Evolutionary conservation across 1,140 invertebrate genomes (phyloP), one percentile per base, ranked within the genome.

Genomic region (Euura lappo): DNA sequence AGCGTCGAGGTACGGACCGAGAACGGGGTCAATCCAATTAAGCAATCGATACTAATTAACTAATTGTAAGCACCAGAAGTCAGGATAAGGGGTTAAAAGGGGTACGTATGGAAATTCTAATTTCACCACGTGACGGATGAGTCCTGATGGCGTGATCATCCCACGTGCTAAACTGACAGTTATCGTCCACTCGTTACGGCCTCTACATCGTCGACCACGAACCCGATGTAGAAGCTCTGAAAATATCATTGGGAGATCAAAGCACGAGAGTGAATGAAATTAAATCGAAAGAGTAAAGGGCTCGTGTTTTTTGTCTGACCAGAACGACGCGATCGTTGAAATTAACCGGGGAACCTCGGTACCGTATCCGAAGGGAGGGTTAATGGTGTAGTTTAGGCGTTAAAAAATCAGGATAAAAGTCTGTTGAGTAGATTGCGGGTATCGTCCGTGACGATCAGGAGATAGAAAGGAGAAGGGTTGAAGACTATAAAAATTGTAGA

Each of bases 401-500:
- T 60, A 11, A 60, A 60, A 60, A 60, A 60, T 60, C 51, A 60
- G 51, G 13, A 60, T 60, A 60, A 60, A 60, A 60, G 51, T 60
- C 51, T 60, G 13, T 60, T 60, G 13, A n/a, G 8, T 60, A 11
- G 51, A 60, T 60, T 60, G 51, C 51, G 8, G 51, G 51, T n/a
- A 60, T 60, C 51, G 51, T 6, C 6, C 51, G 8, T n/a, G 51
- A 60, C 13, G 51, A 60, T 60, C 8, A n/a, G 51, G 51, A 3
- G 51, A 60, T 60, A 6, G 3, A 60, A 8, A 60, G 64, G 69
- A 8, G 47, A 72, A 60, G 47, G 44, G 65, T 65, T 72, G 42
- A 69, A 67, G 64, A 68, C 65, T 46, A 42, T 72, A 68, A 72
- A 72, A 65, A 69, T 68, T 8, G 42, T 72, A 60, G 28, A 28